These are phyloP conservation scores for Leucopternis melanops DNA, from an alignment of 2,113 vertebrate species.

Conservation along the genomic window DNA sequence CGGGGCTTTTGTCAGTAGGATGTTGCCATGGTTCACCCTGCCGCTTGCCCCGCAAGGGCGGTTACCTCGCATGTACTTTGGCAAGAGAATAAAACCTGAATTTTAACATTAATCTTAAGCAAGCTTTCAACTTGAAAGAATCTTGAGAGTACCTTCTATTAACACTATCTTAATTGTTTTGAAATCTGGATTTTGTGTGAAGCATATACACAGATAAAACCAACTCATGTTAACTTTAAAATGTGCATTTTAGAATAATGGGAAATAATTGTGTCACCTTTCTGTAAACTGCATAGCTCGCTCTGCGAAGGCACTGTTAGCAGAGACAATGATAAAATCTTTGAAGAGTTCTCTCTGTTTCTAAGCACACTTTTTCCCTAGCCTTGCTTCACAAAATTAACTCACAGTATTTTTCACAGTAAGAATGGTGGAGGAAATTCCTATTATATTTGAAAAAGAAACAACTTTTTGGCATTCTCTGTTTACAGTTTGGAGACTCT, in stretches of 20 bases:
- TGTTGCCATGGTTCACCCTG: background rate
- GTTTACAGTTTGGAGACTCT: background rate
- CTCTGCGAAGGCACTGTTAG: background rate
- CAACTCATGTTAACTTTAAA: background rate
- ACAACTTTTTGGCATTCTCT: background rate
- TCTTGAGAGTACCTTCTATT: slow-evolving; percentile 14
- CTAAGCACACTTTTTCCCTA: background rate
- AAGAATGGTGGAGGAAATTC: background rate
- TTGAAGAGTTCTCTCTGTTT: background rate
- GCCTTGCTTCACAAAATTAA: background rate
- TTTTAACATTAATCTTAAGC: slow-evolving; percentile 63
- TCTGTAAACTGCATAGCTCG: background rate
- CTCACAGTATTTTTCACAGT: background rate
- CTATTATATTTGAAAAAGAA: background rate
- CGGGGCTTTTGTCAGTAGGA: fast-evolving
- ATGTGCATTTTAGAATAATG: slow-evolving; percentile 17
- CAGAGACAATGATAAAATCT: background rate
- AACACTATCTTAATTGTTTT: slow-evolving; percentile 38
- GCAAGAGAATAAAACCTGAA: slow-evolving; percentile 37
- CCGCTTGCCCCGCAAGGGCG: background rate
- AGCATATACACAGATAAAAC: slow-evolving; percentile 36
- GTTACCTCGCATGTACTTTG: slow-evolving; percentile 42
- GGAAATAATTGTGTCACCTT: slow-evolving; percentile 28
- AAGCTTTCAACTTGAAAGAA: slow-evolving; percentile 58
- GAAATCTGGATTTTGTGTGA: background rate